Conservation (phyloP, 2,113 vertebrate species). For the Rhinopomastus cyanomelas region DNA sequence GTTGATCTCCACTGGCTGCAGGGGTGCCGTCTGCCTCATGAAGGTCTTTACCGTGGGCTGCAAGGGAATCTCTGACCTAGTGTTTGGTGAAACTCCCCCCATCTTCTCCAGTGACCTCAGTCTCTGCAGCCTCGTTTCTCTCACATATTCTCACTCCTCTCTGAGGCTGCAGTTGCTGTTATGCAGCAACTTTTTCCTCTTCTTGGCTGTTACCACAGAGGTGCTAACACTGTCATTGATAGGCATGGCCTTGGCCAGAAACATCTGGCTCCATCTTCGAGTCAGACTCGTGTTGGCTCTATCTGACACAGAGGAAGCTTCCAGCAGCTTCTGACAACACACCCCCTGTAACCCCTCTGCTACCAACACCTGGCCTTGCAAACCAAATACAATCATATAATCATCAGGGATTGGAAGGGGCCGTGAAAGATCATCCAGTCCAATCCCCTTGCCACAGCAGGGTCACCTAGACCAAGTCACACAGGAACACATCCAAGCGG, state of each 20-base stretch:
- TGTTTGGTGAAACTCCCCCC: accelerated
- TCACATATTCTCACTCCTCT: background rate
- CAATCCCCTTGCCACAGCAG: too few species aligned
- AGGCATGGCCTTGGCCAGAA: too few species aligned
- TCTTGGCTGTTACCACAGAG: background rate
- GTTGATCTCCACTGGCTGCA: background rate
- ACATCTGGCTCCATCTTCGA: too few species aligned
- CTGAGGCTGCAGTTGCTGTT: background rate
- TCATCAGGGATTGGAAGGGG: too few species aligned
- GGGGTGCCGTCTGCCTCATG: background rate
- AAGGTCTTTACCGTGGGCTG: accelerated
- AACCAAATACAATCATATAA: background rate
- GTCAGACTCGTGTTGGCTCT: background rate
- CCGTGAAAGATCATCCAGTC: too few species aligned
- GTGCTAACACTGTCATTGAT: accelerated
- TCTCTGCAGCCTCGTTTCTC: background rate
- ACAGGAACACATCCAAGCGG: too few species aligned
- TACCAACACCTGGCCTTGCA: background rate
- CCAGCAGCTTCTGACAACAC: background rate
- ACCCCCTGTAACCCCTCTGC: background rate
- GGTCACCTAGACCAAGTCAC: too few species aligned
- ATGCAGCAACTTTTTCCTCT: background rate
- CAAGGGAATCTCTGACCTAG: background rate
- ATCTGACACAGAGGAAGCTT: background rate
- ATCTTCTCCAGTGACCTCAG: background rate